Base-by-base conservation (phyloP, 2,113 vertebrate genomes). In the Phrynosoma platyrhinos region DNA sequence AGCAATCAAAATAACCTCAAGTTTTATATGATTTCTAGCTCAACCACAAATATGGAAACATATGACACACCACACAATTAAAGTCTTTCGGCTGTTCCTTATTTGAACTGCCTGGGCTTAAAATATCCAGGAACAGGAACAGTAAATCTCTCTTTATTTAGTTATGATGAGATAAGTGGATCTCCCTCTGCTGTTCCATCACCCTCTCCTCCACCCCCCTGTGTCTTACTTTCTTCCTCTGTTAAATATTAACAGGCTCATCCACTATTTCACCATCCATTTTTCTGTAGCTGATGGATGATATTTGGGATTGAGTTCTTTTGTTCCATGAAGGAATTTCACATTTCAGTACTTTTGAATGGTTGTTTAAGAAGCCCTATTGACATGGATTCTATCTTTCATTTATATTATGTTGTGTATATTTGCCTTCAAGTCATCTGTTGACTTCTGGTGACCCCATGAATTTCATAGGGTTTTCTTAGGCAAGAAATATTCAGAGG, bases 171-270 rank as follows among this genome's bases (percentile, higher is more conserved):
- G 77, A 80, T 71, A 71, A 79, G 85, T 87, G 66, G 52, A 58
- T 87, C 66, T 71, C 40, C 64, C 23, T 80, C n/a, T 55, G 8
- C 0, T 10, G 58, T 89, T 88, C 68, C 0, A 58, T 0, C 18
- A 86, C 69, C 55, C 25, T 80, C 42, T 40, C 21, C 32, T 42
- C 66, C 58, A 71, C 74, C 13, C 80, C 47, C 27, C 42, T 10
- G 14, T 79, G 32, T 27, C 82, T 42, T 85, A 79, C 30, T 20
- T 58, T 84, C 21, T 30, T n/a, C 36, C 40, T 52, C n/a, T 58
- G 87, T 82, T 32, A 25, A 3, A 93, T 89, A 53, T 77, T 89
- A 84, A 74, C 36, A 58, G 79, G 14, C 14, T 62, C 58, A 9
- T 85, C 32, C 0, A 0, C 82, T 83, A 40, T n/a, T 23, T 53